A percentile compares a stretch with the other conserved stretches of the same genome.
Conservation (phyloP, 2,113 vertebrate genomes). For the Glaucidium brasilianum region DNA sequence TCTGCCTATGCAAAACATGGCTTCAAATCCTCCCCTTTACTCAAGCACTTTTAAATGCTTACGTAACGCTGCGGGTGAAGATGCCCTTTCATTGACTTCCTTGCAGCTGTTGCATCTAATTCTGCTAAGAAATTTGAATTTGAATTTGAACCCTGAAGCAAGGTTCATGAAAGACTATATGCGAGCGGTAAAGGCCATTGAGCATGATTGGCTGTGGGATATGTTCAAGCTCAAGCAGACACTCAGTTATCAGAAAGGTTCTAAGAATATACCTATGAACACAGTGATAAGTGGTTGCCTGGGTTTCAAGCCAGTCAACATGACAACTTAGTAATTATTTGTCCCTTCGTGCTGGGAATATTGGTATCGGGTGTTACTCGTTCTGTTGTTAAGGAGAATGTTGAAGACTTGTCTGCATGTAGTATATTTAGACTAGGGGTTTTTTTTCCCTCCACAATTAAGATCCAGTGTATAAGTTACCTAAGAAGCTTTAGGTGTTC, state of each 20-base stretch:
- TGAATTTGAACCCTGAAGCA: slow-evolving; percentile 34
- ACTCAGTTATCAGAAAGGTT: slow-evolving; percentile 12
- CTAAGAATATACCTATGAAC: slow-evolving; percentile 36
- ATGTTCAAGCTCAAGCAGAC: slow-evolving; percentile 4
- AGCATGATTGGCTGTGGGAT: slow-evolving; percentile 1
- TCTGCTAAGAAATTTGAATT: slow-evolving; percentile 44
- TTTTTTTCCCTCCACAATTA: not conserved
- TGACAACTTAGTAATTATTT: not conserved
- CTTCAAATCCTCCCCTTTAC: not conserved
- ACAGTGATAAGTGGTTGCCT: slow-evolving; percentile 11
- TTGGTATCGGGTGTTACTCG: not conserved
- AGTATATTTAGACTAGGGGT: slow-evolving; percentile 6
- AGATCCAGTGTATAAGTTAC: not conserved
- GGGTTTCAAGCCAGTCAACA: slow-evolving; percentile 9
- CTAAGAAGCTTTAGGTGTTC: not conserved
- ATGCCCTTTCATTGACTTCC: not conserved
- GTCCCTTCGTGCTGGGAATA: slow-evolving; percentile 1
- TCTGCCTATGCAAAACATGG: not conserved
- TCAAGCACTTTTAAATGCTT: not conserved
- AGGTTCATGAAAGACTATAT: slow-evolving; percentile 7
- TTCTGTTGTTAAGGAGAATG: not conserved
- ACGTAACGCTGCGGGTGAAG: not conserved
- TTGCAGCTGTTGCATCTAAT: slow-evolving; percentile 43
- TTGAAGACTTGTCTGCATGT: not conserved
- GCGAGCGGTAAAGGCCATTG: not conserved